phyloP scores from a whole-genome alignment of 2,888 invertebrate genomes.

The Orgyia antiqua region DNA sequence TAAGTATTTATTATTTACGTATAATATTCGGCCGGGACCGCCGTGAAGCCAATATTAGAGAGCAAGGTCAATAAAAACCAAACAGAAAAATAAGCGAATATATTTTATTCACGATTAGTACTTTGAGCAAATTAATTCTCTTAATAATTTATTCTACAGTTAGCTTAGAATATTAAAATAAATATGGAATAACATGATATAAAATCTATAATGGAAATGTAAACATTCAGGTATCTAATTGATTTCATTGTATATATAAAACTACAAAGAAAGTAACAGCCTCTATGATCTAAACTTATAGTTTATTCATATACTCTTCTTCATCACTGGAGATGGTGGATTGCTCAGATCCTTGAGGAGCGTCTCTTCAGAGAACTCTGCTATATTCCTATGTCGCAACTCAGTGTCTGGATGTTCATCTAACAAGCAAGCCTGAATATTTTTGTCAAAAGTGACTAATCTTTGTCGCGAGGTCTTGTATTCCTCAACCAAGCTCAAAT shows the following conservation, averaged over 20 bases:
- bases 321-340: slow-evolving; percentile 53
- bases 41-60: no score
- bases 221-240: slow-evolving; percentile 68
- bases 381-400: slow-evolving; percentile 40
- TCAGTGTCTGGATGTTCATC: slow-evolving; percentile 57
- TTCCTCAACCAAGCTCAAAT: slow-evolving; percentile 65
- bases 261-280: slow-evolving; percentile 46
- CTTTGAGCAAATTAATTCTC: slow-evolving; percentile 72
- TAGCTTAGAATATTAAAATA: slow-evolving; percentile 62
- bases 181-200: slow-evolving; percentile 73
- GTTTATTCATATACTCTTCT: slow-evolving; percentile 54
- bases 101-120: slow-evolving; percentile 57
- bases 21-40: no score
- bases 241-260: slow-evolving; percentile 44
- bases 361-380: slow-evolving; percentile 31
- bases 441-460: slow-evolving; percentile 60
- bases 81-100: slow-evolving; percentile 31
- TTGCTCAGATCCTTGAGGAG: slow-evolving; percentile 42
- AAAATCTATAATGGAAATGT: slow-evolving; percentile 76
- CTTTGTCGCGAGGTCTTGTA: slow-evolving; percentile 56
- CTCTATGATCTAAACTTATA: slow-evolving; percentile 33
- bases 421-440: slow-evolving; percentile 57
- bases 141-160: slow-evolving; percentile 61
- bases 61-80: no score
- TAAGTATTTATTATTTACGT: no score